Base-by-base conservation (phyloP, 2,888 invertebrate species). In the Onchidella celtica region DNA sequence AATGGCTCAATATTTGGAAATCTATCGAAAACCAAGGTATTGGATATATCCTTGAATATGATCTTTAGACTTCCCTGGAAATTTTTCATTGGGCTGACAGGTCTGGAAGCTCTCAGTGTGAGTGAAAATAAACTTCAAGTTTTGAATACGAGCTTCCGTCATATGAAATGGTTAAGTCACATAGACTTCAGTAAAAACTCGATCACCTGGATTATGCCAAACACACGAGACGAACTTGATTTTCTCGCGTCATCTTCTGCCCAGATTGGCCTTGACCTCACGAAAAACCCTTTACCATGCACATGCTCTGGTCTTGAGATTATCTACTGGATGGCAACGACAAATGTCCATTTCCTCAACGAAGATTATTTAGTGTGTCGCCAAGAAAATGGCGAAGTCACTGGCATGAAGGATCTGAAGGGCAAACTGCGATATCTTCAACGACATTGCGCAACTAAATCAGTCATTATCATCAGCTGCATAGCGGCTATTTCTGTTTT, bases 11-110 rank as follows among this genome's bases (percentile, higher is more conserved):
- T 75, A 32, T 65, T 75, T 47, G 21, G 29, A 2, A 17, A 21
- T 2, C 32, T 65, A 29, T 21, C 14, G 6, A 63, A 65, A 14
- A 32, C 65, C 4, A 27, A 3, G 11, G 17, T 65, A 32, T 47
- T 75, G 29, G 75, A 75, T 32, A 75, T 75, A 21, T 75, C 75
- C 14, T 65, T 32, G 38, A 75, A 75, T 47, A 21, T 65, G n/a
- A 40, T 75, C 55, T 65, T 47, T 32, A 65, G 17, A 9, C 47
- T 75, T 47, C 75, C 63, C 21, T 11, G 29, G 32, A 14, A 34
- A n/a, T 65, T 75, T 65, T 65, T 75, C 40, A 6, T 1, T 6
- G 75, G 75, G 3, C 38, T 75, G 17, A 17, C 63, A 17, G 65
- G 29, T 75, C 34, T 75, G n/a, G 17, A 36, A 1, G 24, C 21